phyloP scores from a whole-genome alignment of 64 coral and sea anemone species.

The Pocillopora verrucosa region DNA sequence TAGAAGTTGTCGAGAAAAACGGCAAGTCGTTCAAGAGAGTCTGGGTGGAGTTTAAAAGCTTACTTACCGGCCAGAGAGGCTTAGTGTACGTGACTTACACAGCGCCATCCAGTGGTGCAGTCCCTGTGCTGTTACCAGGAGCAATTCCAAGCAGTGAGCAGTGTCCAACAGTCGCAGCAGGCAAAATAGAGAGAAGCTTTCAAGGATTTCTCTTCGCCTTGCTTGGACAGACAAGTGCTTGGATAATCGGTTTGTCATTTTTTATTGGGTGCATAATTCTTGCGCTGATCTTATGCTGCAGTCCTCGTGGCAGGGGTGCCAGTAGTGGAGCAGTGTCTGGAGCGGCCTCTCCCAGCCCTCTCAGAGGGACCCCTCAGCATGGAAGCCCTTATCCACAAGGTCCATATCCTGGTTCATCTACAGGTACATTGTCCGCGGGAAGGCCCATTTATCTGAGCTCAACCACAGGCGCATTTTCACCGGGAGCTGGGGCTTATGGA shows the following conservation, averaged over 20 bases:
- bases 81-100: conserved; percentile 68
- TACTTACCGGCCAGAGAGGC: conserved; percentile 62
- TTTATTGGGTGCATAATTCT: conserved; percentile 80
- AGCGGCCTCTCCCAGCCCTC: not conserved
- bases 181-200: conserved; percentile 21
- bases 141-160: not conserved
- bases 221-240: conserved; percentile 86
- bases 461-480: not conserved
- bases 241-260: conserved; percentile 84
- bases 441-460: not conserved
- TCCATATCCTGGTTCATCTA: not conserved
- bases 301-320: conserved; percentile 14
- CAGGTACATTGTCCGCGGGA: not conserved
- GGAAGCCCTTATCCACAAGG: conserved; percentile 1
- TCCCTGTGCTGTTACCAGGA: conserved; percentile 15
- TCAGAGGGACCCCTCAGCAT: not conserved
- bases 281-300: conserved; percentile 74
- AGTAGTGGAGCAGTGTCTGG: conserved; percentile 14
- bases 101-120: conserved; percentile 2
- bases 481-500: not conserved
- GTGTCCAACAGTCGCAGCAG: conserved; percentile 19
- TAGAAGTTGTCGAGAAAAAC: conserved; percentile 40
- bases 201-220: conserved; percentile 59
- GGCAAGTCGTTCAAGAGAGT: conserved; percentile 76
- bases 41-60: conserved; percentile 73